Evolutionary conservation across 2,113 vertebrate species (phyloP).

Genomic region (Rhipidura dahli): DNA sequence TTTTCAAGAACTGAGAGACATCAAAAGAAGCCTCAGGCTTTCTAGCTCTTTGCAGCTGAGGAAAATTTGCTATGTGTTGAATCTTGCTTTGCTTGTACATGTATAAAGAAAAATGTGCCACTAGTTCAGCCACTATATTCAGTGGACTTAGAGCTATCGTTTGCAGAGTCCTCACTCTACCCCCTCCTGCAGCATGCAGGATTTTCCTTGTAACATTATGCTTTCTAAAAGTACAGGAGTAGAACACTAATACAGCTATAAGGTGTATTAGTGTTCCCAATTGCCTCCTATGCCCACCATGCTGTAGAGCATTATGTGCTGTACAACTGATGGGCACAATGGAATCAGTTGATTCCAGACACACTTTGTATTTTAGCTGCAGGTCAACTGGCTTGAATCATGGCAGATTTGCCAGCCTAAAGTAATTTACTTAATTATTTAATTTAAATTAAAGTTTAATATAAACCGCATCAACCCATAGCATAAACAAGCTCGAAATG

Average conservation of each 20-base stretch:
- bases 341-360: not conserved
- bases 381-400: not conserved
- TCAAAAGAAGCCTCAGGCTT: not conserved
- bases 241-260: not conserved
- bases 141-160: not conserved
- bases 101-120: not conserved
- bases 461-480: not conserved
- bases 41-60: not conserved
- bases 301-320: not conserved
- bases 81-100: not conserved
- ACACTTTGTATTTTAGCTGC: not conserved
- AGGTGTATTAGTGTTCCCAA: too few relatives aligned
- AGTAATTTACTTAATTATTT: not conserved
- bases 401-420: not conserved
- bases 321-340: not conserved
- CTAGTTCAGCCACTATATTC: not conserved
- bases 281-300: not conserved
- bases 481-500: conserved; percentile 46
- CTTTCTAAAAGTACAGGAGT: not conserved
- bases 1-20: not conserved
- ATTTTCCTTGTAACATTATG: not conserved
- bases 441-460: conserved; percentile 8
- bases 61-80: not conserved
- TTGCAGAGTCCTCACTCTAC: not conserved
- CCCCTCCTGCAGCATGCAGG: not conserved